Base-by-base conservation (phyloP, 2,797 vertebrate genomes). In the Trachurus trachurus region DNA sequence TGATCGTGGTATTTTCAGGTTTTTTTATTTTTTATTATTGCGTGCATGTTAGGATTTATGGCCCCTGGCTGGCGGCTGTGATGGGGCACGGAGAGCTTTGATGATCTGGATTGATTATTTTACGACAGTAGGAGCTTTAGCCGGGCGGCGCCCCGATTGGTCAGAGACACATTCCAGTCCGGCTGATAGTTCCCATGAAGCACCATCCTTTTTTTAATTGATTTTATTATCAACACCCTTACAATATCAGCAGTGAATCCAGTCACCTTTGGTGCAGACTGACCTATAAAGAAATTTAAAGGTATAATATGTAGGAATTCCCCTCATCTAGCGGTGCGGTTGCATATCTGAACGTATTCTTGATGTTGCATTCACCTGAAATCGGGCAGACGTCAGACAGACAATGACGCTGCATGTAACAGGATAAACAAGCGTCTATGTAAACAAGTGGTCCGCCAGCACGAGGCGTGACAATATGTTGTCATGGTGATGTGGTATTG, bases 71-170 rank as follows among this genome's bases (percentile, higher is more conserved):
- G 66, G 70, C 52, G 1, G 1, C 29, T 12, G 57, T 21, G 70
- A 82, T 78, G 60, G 66, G 57, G 76, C 63, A 74, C 65, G 29
- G 80, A 50, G 70, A 59, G 53, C 72, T 87, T 76, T 81, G 53
- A 74, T 87, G 76, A 76, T 76, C 31, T 10, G 53, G 57, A 85
- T 82, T 78, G 84, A 90, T 88, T 82, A 76, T 87, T 88, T 83
- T 87, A 88, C 70, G 44, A 66, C 1, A 7, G 0, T 34, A 63
- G 53, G 42, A 52, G 31, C 54, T 40, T 70, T 11, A 15, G 42
- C 65, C 67, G 8, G 39, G 26, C 1, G 3, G 76, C 66, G 7
- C 42, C 73, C 52, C 6, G 79, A 88, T 87, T 87, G 77, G 85
- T 63, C 39, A 8, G 10, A 62, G 26, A 9, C 13, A 3, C 82